Conservation (phyloP, 23 tunicate species). For the Phallusia fumigata region DNA sequence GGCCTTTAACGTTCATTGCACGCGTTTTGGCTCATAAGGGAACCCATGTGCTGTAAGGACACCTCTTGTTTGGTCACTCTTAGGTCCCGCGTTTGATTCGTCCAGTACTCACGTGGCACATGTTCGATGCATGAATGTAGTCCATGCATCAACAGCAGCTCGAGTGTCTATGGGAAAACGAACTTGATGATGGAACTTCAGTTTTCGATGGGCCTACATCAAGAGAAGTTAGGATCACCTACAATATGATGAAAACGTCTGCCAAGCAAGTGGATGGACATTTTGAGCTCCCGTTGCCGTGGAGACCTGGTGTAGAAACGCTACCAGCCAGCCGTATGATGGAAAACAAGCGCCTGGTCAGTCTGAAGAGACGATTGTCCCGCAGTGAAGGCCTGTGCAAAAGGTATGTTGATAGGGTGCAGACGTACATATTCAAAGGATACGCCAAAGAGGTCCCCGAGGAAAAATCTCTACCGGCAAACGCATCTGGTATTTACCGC, state of each 20-base stretch:
- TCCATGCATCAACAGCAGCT: not conserved
- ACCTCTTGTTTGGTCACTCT: not conserved
- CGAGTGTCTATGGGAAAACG: not conserved
- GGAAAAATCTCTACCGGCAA: not conserved
- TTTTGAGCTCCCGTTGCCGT: conserved; percentile 22
- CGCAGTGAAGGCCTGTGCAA: not conserved
- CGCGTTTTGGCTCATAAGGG: not conserved
- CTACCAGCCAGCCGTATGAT: conserved; percentile 18
- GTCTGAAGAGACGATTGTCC: not conserved
- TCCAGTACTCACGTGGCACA: not conserved
- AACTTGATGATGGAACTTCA: not conserved
- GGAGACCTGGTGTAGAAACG: not conserved
- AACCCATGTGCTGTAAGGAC: not conserved
- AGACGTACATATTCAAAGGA: not conserved
- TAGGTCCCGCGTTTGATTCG: not conserved
- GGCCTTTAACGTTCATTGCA: not conserved
- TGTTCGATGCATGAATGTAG: not conserved
- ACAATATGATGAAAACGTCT: not conserved
- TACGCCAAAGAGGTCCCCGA: not conserved
- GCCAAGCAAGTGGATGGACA: conserved; percentile 4
- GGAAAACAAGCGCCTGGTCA: not conserved
- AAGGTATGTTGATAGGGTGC: conserved; percentile 13
- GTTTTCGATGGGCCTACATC: conserved; percentile 17
- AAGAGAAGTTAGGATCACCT: conserved; percentile 16
- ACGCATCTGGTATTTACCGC: conserved; percentile 23